Percentiles rank a stretch among this genome's conserved stretches.
These are phyloP conservation scores for Trypoxylon attenuatum DNA, from an alignment of 2,888 invertebrate species.

Conservation along the genomic window DNA sequence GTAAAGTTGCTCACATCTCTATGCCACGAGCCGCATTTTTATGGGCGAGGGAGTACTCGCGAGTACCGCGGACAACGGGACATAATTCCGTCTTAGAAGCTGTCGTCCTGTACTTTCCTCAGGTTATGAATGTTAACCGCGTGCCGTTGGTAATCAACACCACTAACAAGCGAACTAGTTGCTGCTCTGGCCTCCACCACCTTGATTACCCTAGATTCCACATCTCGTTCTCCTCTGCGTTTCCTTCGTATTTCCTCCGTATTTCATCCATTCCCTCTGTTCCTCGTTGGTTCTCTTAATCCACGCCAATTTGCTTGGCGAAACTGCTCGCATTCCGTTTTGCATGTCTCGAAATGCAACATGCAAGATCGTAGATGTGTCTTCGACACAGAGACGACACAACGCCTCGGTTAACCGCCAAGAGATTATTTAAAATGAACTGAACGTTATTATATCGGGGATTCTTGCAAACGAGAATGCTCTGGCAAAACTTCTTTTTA, in stretches of 20 bases:
- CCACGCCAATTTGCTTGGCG: not conserved
- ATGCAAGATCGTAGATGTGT: no score
- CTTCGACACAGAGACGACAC: no score
- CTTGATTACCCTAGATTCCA: not conserved
- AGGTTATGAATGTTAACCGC: constrained; percentile 40
- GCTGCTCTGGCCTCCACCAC: not conserved
- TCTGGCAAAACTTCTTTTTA: not conserved
- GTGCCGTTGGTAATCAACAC: constrained; percentile 60
- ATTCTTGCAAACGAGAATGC: no score
- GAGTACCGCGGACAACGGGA: not conserved
- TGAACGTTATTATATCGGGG: no score
- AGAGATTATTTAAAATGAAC: no score
- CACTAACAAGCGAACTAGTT: constrained; percentile 50
- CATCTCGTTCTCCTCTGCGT: no score
- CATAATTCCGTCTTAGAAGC: constrained; percentile 10
- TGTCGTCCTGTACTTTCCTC: not conserved
- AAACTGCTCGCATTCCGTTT: no score
- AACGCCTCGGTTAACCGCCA: no score
- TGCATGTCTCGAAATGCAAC: no score
- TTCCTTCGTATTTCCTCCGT: constrained; percentile 29
- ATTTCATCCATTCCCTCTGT: not conserved
- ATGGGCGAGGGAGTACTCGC: not conserved
- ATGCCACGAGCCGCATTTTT: constrained; percentile 18
- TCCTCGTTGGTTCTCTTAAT: not conserved
- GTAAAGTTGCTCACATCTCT: constrained; percentile 25